Base-by-base conservation (phyloP, 2,888 invertebrate species). In the Melanotus villosus region DNA sequence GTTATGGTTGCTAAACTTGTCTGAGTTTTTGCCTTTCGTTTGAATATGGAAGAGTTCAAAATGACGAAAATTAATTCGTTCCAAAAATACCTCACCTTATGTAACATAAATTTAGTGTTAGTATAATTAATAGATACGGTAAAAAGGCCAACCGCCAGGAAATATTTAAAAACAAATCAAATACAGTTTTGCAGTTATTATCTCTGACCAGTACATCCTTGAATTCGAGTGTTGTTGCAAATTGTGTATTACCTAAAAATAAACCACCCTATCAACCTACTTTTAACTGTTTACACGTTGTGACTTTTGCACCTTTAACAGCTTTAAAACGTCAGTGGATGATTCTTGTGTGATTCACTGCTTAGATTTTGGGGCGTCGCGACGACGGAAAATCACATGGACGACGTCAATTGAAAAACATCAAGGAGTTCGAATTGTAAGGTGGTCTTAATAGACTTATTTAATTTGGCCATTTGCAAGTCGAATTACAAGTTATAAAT, bases 321-420 rank as follows among this genome's bases (percentile, higher is more conserved):
- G 41, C 41, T 41, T 26, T 26, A 58, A 54, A 58, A 41, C 57
- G 57, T 58, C 57, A 58, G 57, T 16, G 12, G 34, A 45, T 60
- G 59, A 47, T 60, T 60, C 43, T 43, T 18, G 32, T 43, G 14
- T 60, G 59, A 60, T 60, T 60, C 59, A 60, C 32, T 14, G 18
- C 19, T 56, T 58, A 30, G 41, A n/a, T 47, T 47, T 58, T 41
- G n/a, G 47, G 47, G 59, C 59, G 59, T 47, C 41, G 59, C 43
- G 59, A 47, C 45, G 59, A 47, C 59, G 47, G 30, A 34, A 58
- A 60, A 47, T 43, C 43, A 14, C 32, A 41, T 32, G 52, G 16
- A 32, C 52, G 52, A 52, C 52, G 52, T 52, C 52, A 52, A 52
- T 52, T n/a, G 52, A 18, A 32, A 32, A 52, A 52, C 52, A 52